Evolutionary conservation across 2,797 vertebrate genomes (phyloP).

Genomic region (Halcyon chelicuti): DNA sequence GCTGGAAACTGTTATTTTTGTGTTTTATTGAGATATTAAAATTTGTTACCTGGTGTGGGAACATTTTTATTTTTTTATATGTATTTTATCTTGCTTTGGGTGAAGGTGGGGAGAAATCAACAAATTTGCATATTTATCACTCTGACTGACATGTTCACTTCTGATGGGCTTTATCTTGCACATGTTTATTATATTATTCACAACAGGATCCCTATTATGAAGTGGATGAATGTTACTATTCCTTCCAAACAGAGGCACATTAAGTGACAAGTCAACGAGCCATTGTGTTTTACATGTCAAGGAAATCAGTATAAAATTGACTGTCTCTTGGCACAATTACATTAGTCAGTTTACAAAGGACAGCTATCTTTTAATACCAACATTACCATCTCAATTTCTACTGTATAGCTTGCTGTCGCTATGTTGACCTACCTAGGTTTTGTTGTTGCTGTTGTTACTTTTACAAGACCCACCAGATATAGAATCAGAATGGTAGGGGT

Average conservation of each 20-base stretch:
- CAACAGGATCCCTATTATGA: slow-evolving; percentile 39
- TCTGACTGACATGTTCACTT: neutral
- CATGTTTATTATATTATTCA: slow-evolving; percentile 47
- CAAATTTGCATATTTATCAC: slow-evolving; percentile 31
- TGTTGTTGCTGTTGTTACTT: neutral
- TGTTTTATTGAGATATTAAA: neutral
- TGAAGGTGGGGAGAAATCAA: neutral
- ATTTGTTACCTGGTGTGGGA: neutral
- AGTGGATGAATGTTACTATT: slow-evolving; percentile 17
- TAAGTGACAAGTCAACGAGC: slow-evolving; percentile 67
- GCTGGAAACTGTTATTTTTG: neutral
- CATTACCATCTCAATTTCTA: slow-evolving; percentile 9
- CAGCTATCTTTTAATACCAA: slow-evolving; percentile 11
- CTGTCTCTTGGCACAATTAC: slow-evolving; percentile 48
- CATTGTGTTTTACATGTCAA: slow-evolving; percentile 60
- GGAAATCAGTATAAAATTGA: slow-evolving; percentile 44
- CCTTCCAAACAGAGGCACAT: slow-evolving; percentile 46
- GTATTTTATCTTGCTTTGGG: neutral
- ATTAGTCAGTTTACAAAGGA: slow-evolving; percentile 54
- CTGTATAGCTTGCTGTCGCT: neutral
- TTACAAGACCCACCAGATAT: neutral
- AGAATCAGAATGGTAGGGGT: no score
- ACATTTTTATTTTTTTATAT: neutral
- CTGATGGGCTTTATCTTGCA: slow-evolving; percentile 47
- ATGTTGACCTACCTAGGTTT: neutral